phyloP scores from a whole-genome alignment of 30 jellyfish, hydroid and myxozoan genomes.

The Mastigias papua region DNA sequence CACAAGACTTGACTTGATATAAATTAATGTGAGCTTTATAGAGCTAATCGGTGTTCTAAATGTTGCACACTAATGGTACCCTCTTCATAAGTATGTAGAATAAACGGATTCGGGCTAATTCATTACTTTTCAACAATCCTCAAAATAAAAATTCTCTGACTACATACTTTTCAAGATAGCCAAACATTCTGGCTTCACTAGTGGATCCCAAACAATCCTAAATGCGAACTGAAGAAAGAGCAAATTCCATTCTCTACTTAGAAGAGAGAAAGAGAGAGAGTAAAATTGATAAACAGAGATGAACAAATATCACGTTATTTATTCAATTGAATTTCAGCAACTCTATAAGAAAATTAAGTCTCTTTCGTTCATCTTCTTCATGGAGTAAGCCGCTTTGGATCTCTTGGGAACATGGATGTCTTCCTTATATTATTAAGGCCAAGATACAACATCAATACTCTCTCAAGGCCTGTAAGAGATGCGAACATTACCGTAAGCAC shows the following conservation, averaged over 20 bases:
- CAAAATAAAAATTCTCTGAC: too few relatives aligned
- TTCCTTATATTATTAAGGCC: slow-evolving; percentile 97
- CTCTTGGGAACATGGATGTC: slow-evolving; percentile 99
- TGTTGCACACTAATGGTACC: too few relatives aligned
- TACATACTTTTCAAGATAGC: too few relatives aligned
- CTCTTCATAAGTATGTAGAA: too few relatives aligned
- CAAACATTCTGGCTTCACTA: too few relatives aligned
- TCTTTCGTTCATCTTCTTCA: slow-evolving; percentile 33
- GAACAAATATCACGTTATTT: background rate
- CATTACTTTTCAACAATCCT: too few relatives aligned
- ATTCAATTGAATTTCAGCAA: background rate
- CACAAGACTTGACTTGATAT: background rate
- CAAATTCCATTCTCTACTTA: background rate
- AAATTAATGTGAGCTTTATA: too few relatives aligned
- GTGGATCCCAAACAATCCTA: too few relatives aligned
- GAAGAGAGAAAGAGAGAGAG: background rate
- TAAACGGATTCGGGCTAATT: too few relatives aligned
- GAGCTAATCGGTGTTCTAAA: too few relatives aligned
- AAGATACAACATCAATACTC: slow-evolving; percentile 97
- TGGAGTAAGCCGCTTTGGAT: slow-evolving; percentile 98
- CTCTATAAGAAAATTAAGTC: background rate
- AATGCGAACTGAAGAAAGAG: background rate
- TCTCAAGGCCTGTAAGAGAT: slow-evolving; percentile 84
- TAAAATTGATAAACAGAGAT: background rate
- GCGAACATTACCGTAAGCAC: background rate